These are phyloP conservation scores for Terrapene triunguis DNA, from an alignment of 2,113 vertebrate species.

Conservation along the genomic window DNA sequence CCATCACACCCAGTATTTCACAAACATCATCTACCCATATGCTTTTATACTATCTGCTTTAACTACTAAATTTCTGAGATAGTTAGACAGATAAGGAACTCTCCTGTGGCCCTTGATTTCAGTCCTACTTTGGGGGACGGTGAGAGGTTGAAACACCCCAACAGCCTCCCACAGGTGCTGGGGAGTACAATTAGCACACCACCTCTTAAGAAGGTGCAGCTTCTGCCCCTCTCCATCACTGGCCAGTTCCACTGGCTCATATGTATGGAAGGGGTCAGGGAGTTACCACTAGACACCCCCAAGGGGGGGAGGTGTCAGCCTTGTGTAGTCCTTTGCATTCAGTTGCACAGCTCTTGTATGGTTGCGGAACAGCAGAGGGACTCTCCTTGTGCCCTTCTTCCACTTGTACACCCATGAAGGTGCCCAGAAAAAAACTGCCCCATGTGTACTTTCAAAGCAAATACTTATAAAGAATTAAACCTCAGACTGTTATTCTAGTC, in stretches of 20 bases:
- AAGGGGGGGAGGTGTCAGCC: not conserved
- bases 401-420: accelerated
- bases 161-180: not conserved
- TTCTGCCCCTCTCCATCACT: not conserved
- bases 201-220: not conserved
- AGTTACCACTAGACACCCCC: not conserved
- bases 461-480: not conserved
- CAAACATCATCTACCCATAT: not conserved
- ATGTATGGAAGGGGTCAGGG: not conserved
- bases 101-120: not conserved
- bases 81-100: not conserved
- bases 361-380: not conserved
- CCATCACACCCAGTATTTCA: not conserved
- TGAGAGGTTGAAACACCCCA: not conserved
- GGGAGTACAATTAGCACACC: not conserved
- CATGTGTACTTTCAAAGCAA: not conserved
- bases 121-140: not conserved
- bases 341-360: not conserved
- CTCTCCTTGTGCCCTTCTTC: not conserved
- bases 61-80: not conserved
- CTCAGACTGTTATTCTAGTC: not conserved
- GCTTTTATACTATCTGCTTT: not conserved
- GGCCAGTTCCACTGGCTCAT: accelerated
- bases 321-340: accelerated
- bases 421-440: not conserved